Base-by-base conservation (phyloP, 2,113 vertebrate genomes). In the Hypomesus transpacificus region DNA sequence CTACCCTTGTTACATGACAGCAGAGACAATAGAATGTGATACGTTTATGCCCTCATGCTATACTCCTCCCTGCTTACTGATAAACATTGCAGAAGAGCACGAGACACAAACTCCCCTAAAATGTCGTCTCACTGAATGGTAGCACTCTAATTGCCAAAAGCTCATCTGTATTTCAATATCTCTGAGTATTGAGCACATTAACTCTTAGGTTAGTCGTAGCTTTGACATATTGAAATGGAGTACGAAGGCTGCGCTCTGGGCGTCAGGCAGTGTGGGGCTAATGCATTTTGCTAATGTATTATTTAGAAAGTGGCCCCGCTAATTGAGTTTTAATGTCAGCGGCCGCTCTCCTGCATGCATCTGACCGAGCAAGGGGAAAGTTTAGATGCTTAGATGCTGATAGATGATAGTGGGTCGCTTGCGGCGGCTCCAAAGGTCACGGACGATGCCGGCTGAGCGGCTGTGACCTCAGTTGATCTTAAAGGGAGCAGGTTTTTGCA, bases 321-420 rank as follows among this genome's bases (percentile, higher is more conserved):
- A 93, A 92, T 90, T 91, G 90, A 89, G 86, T 89, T 91, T 91
- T 90, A 92, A 93, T 92, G 91, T 90, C 88, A 91, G 85, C 71
- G 83, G 86, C 84, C 78, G 79, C 86, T 90, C 87, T 87, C 82
- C 80, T 78, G 80, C 78, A 79, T 78, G 78, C 79, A 84, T 87
- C 82, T 80, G 85, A 88, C 79, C 60, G 39, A 81, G 85, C 77
- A 77, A 84, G 61, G 78, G 81, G 84, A 87, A 90, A 83, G 88
- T 87, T 89, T 88, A 85, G 87, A 90, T 88, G 74, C 83, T 89
- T 88, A 85, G 87, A 90, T 88, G 74, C 83, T 89, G 88, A 90
- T 85, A 86, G 78, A 91, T 90, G 90, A 88, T 84, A 86, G 87
- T 75, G 61, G 76, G 75, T 75, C 72, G 75, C 78, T 80, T 75